These are phyloP conservation scores for Drosophila pachea DNA, from an alignment of 1,140 invertebrate species.

Conservation along the genomic window DNA sequence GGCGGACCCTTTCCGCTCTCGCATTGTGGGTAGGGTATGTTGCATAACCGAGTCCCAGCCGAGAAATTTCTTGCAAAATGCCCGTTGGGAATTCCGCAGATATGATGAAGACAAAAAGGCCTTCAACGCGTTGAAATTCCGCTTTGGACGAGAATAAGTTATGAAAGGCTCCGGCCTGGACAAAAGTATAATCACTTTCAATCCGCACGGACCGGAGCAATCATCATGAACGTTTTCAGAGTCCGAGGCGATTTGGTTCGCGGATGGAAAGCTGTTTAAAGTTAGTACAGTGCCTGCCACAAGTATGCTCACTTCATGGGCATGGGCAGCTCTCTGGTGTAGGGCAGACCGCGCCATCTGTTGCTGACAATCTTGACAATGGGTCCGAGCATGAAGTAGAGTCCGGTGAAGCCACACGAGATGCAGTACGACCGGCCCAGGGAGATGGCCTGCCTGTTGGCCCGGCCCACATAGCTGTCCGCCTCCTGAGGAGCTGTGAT, in stretches of 20 bases:
- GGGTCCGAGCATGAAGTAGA: conserved; percentile 67
- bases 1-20: too few relatives aligned
- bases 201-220: too few relatives aligned
- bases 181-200: too few relatives aligned
- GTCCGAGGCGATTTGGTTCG: not conserved
- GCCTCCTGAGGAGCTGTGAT: conserved; percentile 24
- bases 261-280: not conserved
- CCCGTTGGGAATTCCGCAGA: too few relatives aligned
- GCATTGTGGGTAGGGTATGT: too few relatives aligned
- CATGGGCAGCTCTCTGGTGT: conserved; percentile 62
- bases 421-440: conserved; percentile 56
- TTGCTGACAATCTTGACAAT: conserved; percentile 50
- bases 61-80: too few relatives aligned
- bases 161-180: too few relatives aligned
- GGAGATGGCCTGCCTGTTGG: conserved; percentile 51
- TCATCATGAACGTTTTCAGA: too few relatives aligned
- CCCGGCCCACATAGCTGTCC: conserved; percentile 23
- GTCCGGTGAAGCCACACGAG: conserved; percentile 56
- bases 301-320: conserved; percentile 60
- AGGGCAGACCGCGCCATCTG: conserved; percentile 20
- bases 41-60: too few relatives aligned
- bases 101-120: too few relatives aligned
- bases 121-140: too few relatives aligned
- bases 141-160: too few relatives aligned
- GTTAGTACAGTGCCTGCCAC: not conserved